A percentile compares a stretch with the other conserved stretches of the same genome.
Evolutionary conservation across 2,113 vertebrate species (phyloP).

Genomic region (Megatriorchis doriae): DNA sequence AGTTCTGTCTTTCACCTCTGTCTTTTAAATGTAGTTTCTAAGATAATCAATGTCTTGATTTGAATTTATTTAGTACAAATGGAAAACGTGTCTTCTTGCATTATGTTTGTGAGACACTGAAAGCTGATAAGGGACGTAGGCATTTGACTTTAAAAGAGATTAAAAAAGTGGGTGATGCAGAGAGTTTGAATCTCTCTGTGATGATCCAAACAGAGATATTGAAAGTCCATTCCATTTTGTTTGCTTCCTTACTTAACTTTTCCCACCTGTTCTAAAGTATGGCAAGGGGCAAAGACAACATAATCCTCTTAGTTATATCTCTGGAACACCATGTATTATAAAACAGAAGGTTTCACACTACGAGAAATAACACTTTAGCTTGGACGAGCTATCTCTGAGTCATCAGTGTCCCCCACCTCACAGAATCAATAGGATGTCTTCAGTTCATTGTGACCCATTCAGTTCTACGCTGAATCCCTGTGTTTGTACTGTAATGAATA

Average conservation of each 20-base stretch:
- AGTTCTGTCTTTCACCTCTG: neutral
- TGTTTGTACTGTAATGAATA: neutral
- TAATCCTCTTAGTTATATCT: neutral
- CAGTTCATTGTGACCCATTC: neutral
- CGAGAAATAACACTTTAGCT: neutral
- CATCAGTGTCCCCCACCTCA: neutral
- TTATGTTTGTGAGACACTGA: neutral
- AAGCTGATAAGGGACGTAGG: neutral
- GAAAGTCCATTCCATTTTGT: neutral
- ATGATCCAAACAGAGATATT: neutral
- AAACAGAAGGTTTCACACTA: neutral
- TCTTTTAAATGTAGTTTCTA: neutral
- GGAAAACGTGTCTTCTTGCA: neutral
- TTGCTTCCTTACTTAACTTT: neutral
- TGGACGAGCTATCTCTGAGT: neutral
- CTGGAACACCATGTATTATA: neutral
- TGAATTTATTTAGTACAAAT: neutral
- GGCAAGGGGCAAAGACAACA: neutral
- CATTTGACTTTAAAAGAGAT: neutral
- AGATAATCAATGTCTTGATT: neutral
- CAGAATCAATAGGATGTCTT: neutral
- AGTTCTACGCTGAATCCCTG: neutral
- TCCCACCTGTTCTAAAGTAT: neutral
- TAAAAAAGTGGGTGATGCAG: neutral
- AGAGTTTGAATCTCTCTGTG: neutral